Evolutionary conservation across 2,797 vertebrate genomes (phyloP).

Genomic region (Graptemys geographica): DNA sequence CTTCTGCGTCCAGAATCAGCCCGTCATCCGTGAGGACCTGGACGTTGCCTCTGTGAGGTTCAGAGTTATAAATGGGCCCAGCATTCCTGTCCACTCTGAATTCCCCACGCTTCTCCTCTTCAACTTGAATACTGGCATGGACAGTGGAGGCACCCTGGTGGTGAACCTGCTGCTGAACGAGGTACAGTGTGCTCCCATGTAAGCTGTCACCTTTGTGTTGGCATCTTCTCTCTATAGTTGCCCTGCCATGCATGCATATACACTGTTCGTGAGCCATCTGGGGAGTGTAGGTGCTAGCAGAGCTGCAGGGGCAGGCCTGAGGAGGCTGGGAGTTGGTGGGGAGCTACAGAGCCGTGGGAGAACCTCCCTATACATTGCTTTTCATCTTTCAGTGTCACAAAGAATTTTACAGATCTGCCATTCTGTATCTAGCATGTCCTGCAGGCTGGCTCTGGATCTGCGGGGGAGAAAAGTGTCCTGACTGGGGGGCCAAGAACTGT

Average conservation of each 20-base stretch:
- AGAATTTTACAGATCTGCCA: background rate
- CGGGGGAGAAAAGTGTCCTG: background rate
- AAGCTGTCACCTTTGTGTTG: rapidly evolving
- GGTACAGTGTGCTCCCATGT: conserved; percentile 50
- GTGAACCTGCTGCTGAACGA: conserved; percentile 87
- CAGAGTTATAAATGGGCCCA: conserved; percentile 80
- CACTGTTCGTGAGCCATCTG: background rate
- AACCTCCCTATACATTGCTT: background rate
- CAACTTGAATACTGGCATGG: conserved; percentile 81
- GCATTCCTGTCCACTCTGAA: conserved; percentile 76
- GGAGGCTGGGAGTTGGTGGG: background rate
- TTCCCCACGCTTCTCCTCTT: conserved; percentile 86
- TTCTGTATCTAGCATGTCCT: background rate
- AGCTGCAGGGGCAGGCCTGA: background rate
- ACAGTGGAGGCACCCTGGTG: conserved; percentile 91
- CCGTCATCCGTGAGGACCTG: conserved; percentile 87
- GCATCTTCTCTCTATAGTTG: background rate
- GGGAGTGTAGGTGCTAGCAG: background rate
- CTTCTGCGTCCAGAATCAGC: conserved; percentile 85
- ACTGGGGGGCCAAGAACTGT: background rate
- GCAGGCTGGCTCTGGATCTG: background rate
- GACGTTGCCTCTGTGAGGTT: conserved; percentile 90
- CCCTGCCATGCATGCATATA: background rate
- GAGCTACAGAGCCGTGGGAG: rapidly evolving
- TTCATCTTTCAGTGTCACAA: background rate